These are phyloP conservation scores for Grammomys dolichurus DNA, from an alignment of 2,113 vertebrate genomes.

Conservation along the genomic window DNA sequence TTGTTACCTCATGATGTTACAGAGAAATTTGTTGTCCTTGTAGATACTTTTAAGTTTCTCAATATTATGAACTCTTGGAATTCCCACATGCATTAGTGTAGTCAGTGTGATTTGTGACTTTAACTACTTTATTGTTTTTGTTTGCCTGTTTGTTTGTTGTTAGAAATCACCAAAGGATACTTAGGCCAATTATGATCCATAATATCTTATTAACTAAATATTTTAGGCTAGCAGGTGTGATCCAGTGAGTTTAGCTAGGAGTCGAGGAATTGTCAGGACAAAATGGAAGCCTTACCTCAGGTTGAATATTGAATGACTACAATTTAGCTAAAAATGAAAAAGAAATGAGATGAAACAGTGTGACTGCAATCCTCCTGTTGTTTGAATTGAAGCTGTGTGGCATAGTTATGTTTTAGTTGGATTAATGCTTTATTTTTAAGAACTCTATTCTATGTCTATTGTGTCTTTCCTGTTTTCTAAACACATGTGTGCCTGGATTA, in stretches of 20 bases:
- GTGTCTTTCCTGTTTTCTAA: background rate
- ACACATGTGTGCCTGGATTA: background rate
- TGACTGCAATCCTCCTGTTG: background rate
- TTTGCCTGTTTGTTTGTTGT: background rate
- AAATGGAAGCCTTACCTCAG: background rate
- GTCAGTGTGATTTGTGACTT: background rate
- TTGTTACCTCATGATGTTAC: background rate
- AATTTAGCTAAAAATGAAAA: background rate
- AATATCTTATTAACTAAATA: background rate
- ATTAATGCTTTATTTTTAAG: background rate
- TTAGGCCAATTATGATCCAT: background rate
- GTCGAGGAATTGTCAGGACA: background rate
- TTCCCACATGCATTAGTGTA: background rate
- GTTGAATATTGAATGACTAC: background rate
- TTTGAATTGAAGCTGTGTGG: background rate
- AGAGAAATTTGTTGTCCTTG: background rate
- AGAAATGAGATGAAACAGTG: background rate
- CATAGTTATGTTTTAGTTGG: background rate
- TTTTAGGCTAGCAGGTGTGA: background rate
- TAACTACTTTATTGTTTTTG: background rate
- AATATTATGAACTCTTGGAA: background rate
- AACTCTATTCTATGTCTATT: background rate
- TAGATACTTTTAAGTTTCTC: background rate
- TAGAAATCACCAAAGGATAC: background rate
- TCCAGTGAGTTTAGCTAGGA: background rate